Base-by-base conservation (phyloP, 1,140 invertebrate species). In the Antheraea pernyi region DNA sequence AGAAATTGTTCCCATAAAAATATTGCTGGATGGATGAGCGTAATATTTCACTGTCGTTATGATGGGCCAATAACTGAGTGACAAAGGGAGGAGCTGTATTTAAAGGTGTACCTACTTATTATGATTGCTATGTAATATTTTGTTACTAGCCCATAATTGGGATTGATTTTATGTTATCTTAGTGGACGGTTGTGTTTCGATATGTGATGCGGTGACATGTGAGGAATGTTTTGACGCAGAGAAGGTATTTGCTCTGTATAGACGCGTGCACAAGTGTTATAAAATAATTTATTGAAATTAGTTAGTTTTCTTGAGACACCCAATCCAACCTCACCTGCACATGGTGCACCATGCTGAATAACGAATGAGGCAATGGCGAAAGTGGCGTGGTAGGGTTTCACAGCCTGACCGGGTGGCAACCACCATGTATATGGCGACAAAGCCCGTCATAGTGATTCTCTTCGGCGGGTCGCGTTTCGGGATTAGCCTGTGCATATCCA, bases 1-100 rank as follows among this genome's bases (percentile, higher is more conserved):
- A 91, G 90, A 87, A 89, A 92, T 92, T 91, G 88, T 82, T 78
- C 80, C 80, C 83, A 88, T 91, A 91, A 92, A 88, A 92, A 88
- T 78, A 84, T 83, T 83, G 85, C 81, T 81, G 84, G 85, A 91
- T 89, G 89, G 90, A 92, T 91, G 89, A 84, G 76, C 85, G 77
- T 82, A 83, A 86, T 92, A 86, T 88, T 84, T 92, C 88, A 91
- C 84, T 90, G 90, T 89, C 87, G 69, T 71, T 81, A 75, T 77
- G 78, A 85, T 86, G 79, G 74, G 81, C 75, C 80, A 79, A 86
- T 89, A 87, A 84, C 72, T 73, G 72, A 79, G 82, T 84, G 76
- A 87, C 74, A 82, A 79, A 83, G 81, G 73, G 75, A 63, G 72
- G 74, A 60, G 75, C 76, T 75, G 73, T 75, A 77, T 77, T 69